Percentiles rank a stretch among this genome's conserved stretches.
Evolutionary conservation across 2,888 invertebrate genomes (phyloP).

Genomic region (Arrhopalites spinosus): DNA sequence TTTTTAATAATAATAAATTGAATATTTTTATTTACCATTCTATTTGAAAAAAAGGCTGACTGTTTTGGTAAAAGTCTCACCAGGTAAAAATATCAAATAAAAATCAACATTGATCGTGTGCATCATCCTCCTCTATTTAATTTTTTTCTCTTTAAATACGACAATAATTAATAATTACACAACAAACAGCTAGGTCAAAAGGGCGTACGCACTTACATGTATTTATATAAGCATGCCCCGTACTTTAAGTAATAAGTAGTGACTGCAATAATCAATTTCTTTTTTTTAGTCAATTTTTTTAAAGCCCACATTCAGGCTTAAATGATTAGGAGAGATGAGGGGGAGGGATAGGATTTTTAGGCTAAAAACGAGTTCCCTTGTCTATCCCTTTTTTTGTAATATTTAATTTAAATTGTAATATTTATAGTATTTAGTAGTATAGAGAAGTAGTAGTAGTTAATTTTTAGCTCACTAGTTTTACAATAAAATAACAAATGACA

Average conservation of each 20-base stretch:
- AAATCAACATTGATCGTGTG: too few relatives aligned
- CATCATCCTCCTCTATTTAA: not conserved
- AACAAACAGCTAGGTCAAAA: constrained; percentile 1
- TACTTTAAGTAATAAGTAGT: too few relatives aligned
- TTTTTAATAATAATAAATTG: not conserved
- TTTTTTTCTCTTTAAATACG: not conserved
- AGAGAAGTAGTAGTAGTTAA: not conserved
- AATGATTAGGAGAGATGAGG: not conserved
- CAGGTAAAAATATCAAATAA: not conserved
- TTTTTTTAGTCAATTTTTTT: not conserved
- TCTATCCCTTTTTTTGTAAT: not conserved
- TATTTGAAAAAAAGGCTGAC: not conserved
- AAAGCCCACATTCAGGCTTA: not conserved
- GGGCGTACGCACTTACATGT: not conserved
- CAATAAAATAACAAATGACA: constrained; percentile 11
- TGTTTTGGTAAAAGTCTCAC: constrained; percentile 3
- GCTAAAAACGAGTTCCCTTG: not conserved
- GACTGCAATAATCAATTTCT: not conserved
- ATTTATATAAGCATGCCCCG: not conserved
- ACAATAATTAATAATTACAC: not conserved
- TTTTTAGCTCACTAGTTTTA: constrained; percentile 8
- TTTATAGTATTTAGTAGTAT: not conserved
- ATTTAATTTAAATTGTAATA: not conserved
- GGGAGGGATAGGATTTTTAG: not conserved
- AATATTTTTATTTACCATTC: too few relatives aligned